Percentiles rank a stretch among this genome's conserved stretches.
Conservation (phyloP, 2,888 invertebrate genomes). For the Drosophila percnosoma region DNA sequence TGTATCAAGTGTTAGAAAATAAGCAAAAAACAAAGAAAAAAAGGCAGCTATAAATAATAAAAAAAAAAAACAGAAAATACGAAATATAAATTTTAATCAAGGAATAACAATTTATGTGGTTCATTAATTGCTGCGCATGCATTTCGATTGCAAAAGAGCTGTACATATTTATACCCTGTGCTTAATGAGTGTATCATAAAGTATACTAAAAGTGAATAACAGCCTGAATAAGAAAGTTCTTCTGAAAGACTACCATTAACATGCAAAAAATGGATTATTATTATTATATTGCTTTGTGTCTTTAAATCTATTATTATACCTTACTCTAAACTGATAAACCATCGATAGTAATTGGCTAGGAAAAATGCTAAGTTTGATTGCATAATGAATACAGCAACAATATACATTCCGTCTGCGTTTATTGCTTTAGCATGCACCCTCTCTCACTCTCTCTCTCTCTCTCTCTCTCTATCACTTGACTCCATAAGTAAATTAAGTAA, state of each 20-base stretch:
- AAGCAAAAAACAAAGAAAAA: conserved; percentile 20
- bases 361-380: background rate
- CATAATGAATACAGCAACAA: background rate
- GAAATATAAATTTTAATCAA: background rate
- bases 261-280: no score
- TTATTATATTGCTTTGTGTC: no score
- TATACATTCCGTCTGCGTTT: background rate
- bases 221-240: background rate
- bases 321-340: fast-evolving
- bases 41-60: background rate
- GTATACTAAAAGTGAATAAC: background rate
- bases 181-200: background rate
- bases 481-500: conserved; percentile 2
- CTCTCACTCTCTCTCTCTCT: background rate
- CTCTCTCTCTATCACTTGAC: background rate
- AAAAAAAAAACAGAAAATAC: background rate
- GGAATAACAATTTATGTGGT: background rate
- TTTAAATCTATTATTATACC: no score
- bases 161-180: background rate
- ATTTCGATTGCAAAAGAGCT: conserved; percentile 7
- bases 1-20: conserved; percentile 69
- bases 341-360: background rate
- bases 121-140: conserved; percentile 13
- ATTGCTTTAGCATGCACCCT: background rate
- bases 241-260: background rate